Evolutionary conservation across 2,797 vertebrate genomes (phyloP).

Genomic region (Cynodonichthys magdalenae): DNA sequence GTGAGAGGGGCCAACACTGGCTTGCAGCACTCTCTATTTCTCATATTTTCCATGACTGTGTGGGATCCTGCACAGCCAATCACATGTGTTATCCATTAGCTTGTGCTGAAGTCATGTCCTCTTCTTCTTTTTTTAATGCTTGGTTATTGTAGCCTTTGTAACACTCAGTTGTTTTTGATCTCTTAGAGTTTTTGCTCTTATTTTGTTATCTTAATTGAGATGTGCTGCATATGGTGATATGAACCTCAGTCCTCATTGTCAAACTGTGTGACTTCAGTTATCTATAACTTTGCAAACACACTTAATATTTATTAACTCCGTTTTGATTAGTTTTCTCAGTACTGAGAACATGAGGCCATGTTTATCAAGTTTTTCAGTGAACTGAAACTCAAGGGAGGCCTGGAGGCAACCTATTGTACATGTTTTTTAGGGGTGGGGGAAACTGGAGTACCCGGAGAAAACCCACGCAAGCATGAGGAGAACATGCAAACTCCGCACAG

Average conservation of each 20-base stretch:
- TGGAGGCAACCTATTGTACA: no score
- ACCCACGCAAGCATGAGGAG: no score
- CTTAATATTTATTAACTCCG: neutral
- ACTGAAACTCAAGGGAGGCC: no score
- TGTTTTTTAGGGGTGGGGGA: no score
- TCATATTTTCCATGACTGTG: constrained; percentile 78
- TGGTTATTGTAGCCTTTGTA: constrained; percentile 51
- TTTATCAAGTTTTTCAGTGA: no score
- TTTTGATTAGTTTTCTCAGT: constrained; percentile 29
- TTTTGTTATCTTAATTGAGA: constrained; percentile 21
- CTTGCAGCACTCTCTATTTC: constrained; percentile 59
- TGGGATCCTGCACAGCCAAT: constrained; percentile 65
- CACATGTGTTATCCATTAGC: constrained; percentile 79
- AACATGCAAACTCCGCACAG: no score
- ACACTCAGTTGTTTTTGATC: constrained; percentile 41
- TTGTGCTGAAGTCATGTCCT: constrained; percentile 64
- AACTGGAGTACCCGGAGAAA: no score
- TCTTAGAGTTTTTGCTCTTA: constrained; percentile 14
- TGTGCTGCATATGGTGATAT: neutral
- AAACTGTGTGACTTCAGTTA: constrained; percentile 6
- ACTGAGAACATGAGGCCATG: no score
- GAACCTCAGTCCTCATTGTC: constrained; percentile 5
- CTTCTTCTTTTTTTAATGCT: constrained; percentile 8
- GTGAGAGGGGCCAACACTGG: constrained; percentile 48
- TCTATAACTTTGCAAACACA: constrained; percentile 12